phyloP scores from a whole-genome alignment of 2,113 vertebrate species.

The Pseudorhombus dupliciocellatus region DNA sequence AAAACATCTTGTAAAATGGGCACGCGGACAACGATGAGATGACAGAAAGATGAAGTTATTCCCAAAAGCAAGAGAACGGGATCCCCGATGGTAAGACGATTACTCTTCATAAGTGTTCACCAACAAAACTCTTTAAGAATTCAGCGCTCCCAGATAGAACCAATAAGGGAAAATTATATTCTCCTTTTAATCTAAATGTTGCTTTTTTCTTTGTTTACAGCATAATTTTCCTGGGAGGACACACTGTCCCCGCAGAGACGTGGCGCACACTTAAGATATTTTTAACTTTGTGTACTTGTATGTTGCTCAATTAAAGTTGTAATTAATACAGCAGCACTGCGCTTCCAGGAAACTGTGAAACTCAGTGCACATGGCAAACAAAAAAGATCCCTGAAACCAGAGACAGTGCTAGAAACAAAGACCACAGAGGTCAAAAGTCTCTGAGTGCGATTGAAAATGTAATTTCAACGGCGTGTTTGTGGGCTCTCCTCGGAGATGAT shows the following conservation, averaged over 20 bases:
- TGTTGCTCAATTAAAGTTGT: constrained; percentile 66
- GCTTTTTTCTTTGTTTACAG: constrained; percentile 70
- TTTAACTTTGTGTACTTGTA: constrained; percentile 62
- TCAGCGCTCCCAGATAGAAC: constrained; percentile 48
- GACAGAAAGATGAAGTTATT: constrained; percentile 35
- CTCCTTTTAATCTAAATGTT: constrained; percentile 58
- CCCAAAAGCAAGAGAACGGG: constrained; percentile 1
- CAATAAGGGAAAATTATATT: constrained; percentile 52
- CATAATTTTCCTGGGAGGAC: constrained; percentile 71
- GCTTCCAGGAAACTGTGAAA: constrained; percentile 57
- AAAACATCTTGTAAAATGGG: constrained; percentile 16
- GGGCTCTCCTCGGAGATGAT: constrained; percentile 11
- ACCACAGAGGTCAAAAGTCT: constrained; percentile 35
- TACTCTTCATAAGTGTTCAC: constrained; percentile 20
- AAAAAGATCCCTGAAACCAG: constrained; percentile 4
- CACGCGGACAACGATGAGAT: constrained; percentile 18
- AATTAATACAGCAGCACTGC: constrained; percentile 62
- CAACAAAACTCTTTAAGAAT: constrained; percentile 15
- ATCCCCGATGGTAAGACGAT: constrained; percentile 47
- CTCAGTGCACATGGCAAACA: constrained; percentile 48
- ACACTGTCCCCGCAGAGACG: constrained; percentile 68
- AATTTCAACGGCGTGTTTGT: constrained; percentile 37
- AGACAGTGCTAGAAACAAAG: neutral
- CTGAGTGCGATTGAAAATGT: constrained; percentile 26
- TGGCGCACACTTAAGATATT: constrained; percentile 65